A percentile compares a stretch with the other conserved stretches of the same genome.
Evolutionary conservation across 2,113 vertebrate species (phyloP).

Genomic region (Malurus cyaneus): DNA sequence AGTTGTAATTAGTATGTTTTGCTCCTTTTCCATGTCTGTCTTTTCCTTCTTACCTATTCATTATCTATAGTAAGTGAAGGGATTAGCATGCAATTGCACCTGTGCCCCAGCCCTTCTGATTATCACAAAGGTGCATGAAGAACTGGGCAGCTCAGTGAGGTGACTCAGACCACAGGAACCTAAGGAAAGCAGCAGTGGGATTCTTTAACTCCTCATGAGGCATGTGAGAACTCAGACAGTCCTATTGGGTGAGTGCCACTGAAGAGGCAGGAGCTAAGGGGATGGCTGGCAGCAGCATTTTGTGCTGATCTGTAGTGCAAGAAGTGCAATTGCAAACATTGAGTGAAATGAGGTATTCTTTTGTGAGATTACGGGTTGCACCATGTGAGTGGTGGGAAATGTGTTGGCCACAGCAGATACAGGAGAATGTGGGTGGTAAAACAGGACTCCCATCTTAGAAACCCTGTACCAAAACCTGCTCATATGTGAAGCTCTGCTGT

Average conservation of each 20-base stretch:
- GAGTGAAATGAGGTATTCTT: not conserved
- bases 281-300: not conserved
- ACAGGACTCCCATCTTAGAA: not conserved
- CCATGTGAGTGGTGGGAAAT: not conserved
- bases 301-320: not conserved
- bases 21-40: not conserved
- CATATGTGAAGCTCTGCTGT: not conserved
- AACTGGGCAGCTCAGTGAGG: not conserved
- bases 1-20: constrained; percentile 32
- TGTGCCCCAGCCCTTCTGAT: constrained; percentile 26
- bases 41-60: constrained; percentile 47
- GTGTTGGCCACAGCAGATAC: not conserved
- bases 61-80: constrained; percentile 44
- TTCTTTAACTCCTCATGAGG: not conserved
- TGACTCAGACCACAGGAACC: not conserved
- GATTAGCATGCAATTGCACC: constrained; percentile 37
- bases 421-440: not conserved
- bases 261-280: not conserved
- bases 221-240: not conserved
- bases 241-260: not conserved
- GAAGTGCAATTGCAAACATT: not conserved
- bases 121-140: not conserved
- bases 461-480: not conserved
- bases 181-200: not conserved
- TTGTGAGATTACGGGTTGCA: not conserved